Conservation (phyloP, 2,113 vertebrate genomes). For the Tylochromis polylepis region DNA sequence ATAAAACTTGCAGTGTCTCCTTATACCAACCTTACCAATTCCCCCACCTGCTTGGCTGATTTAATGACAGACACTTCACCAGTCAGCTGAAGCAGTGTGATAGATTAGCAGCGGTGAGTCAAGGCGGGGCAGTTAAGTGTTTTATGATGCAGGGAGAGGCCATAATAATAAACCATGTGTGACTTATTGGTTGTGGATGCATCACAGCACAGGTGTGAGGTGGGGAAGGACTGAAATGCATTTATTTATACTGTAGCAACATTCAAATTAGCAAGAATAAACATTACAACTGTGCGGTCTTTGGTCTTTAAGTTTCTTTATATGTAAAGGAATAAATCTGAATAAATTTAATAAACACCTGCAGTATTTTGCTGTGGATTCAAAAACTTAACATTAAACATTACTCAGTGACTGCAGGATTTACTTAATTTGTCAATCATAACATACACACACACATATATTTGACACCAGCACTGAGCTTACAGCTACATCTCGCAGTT, state of each 20-base stretch:
- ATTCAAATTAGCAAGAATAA: slow-evolving; percentile 18
- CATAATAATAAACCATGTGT: slow-evolving; percentile 61
- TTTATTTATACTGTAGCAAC: slow-evolving; percentile 19
- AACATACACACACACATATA: not conserved
- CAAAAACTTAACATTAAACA: not conserved
- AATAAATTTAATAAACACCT: not conserved
- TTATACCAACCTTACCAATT: not conserved
- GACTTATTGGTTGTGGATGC: slow-evolving; percentile 54
- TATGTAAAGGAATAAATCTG: not conserved
- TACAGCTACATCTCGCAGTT: not conserved
- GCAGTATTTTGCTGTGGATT: not conserved
- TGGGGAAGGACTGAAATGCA: not conserved
- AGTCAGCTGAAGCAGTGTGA: slow-evolving; percentile 33
- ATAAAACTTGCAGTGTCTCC: not conserved
- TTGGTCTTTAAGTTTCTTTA: not conserved
- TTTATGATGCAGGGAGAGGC: slow-evolving; percentile 60
- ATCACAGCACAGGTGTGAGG: slow-evolving; percentile 38
- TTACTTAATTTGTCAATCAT: not conserved
- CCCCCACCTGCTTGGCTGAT: slow-evolving; percentile 8
- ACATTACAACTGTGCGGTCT: not conserved
- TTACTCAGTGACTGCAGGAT: not conserved
- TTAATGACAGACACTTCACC: slow-evolving; percentile 20
- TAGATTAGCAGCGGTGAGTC: slow-evolving; percentile 47
- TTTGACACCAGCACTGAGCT: not conserved
- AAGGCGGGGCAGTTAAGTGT: slow-evolving; percentile 53